These are phyloP conservation scores for Andrena trimmerana DNA, from an alignment of 2,888 invertebrate species.

Conservation along the genomic window DNA sequence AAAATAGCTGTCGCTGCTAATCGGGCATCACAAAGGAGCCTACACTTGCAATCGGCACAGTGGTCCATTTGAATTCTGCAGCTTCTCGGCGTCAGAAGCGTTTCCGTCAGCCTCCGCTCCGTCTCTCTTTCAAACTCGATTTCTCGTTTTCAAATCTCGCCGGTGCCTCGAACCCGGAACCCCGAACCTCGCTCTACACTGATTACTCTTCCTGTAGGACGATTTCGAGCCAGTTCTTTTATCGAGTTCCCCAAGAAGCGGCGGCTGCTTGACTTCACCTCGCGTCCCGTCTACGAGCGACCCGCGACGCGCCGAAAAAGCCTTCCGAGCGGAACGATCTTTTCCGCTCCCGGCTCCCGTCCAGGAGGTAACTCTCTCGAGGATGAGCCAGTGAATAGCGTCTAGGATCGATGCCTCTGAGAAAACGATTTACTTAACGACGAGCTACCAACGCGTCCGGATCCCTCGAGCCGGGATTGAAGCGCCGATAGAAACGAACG, in stretches of 20 bases:
- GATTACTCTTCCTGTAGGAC: not conserved
- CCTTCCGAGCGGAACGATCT: not conserved
- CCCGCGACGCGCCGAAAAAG: not conserved
- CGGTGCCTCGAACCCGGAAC: not conserved
- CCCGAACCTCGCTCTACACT: not conserved
- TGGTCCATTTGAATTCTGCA: not conserved
- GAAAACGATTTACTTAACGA: not conserved
- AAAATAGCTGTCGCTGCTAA: not conserved
- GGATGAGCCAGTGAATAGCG: not conserved
- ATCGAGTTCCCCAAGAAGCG: not conserved
- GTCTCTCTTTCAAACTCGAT: conserved; percentile 1
- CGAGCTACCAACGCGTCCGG: not conserved
- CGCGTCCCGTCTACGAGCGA: not conserved
- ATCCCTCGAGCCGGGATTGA: not conserved
- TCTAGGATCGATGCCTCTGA: not conserved
- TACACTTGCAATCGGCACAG: no score
- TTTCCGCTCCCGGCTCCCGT: not conserved
- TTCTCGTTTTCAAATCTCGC: not conserved
- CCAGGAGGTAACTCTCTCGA: not conserved
- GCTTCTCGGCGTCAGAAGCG: not conserved
- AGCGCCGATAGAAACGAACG: not conserved
- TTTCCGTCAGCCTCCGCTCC: not conserved
- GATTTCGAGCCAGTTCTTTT: not conserved
- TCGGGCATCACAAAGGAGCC: not conserved
- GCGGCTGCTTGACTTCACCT: not conserved